These are phyloP conservation scores for Perodicticus potto DNA, from an alignment of 2,797 vertebrate species.

Conservation along the genomic window DNA sequence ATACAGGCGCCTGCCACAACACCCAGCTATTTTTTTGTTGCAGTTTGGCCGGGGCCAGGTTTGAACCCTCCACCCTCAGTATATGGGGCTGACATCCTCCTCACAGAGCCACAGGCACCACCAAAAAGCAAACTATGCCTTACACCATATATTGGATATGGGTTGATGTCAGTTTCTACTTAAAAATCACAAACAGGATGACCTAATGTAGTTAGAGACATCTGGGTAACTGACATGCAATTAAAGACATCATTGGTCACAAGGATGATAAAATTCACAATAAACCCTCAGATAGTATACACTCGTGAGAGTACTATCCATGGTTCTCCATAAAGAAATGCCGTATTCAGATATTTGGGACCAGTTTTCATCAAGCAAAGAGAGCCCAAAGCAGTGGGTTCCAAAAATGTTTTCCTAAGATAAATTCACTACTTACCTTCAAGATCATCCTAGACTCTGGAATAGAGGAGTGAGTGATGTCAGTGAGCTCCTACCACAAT, in stretches of 20 bases:
- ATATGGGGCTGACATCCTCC: too few species aligned
- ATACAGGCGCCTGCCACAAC: too few species aligned
- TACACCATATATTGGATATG: neutral
- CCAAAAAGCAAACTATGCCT: neutral
- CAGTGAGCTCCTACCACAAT: neutral
- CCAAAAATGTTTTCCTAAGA: neutral
- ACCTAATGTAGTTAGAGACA: neutral
- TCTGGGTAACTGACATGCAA: neutral
- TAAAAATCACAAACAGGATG: neutral
- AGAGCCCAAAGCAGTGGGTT: neutral
- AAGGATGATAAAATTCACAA: neutral
- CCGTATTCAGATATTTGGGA: neutral
- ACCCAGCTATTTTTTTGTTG: too few species aligned
- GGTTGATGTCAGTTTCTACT: neutral
- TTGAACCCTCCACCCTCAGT: too few species aligned
- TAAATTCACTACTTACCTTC: neutral
- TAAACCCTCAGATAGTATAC: neutral
- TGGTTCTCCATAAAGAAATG: neutral
- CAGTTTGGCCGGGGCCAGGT: too few species aligned
- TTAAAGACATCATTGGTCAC: neutral
- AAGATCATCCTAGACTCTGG: neutral
- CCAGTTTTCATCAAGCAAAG: neutral
- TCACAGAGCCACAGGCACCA: too few species aligned
- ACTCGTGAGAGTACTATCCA: neutral
- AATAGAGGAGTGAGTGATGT: neutral